Evolutionary conservation across 2,888 invertebrate genomes (phyloP), one percentile per base, ranked within the genome.

Genomic region (Scaptomyza tumidula): DNA sequence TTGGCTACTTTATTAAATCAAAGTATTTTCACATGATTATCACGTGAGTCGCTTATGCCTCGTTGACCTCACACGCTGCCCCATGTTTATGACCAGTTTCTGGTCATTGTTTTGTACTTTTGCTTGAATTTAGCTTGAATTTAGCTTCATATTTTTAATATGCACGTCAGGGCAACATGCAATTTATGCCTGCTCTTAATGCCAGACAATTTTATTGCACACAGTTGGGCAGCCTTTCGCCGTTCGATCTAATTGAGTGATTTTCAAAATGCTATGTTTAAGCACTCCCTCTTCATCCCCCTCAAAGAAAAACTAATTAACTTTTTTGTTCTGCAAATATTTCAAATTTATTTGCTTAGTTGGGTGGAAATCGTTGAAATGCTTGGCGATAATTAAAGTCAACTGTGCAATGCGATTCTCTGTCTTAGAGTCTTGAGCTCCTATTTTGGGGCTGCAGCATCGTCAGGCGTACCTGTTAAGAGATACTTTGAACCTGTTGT

Each of bases 401-500:
- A 61, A 65, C 77, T 67, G 43, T 70, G 50, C 62, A 67, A 53
- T 63, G 54, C 57, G 44, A 55, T 59, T 48, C 63, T 54, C 50
- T 29, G 64, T 6, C 56, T 35, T 16, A 43, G 27, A 14, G 43
- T 33, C 24, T 41, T 37, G 39, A 50, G 55, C 69, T 68, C 52
- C 72, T 74, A 33, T 68, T 75, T 73, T 62, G 57, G 64, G 49
- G 50, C 64, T 45, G 45, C 24, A 16, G 73, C 73, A 75, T 77
- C 58, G 73, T 81, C 82, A 71, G 88, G 78, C 85, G 87, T 79
- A 86, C 85, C 85, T 86, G 85, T 88, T 86, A 88, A 79, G 70
- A 88, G 89, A 88, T 86, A 83, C 84, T 88, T 82, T 90, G 90
- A 90, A 89, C 90, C 89, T 90, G 90, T 88, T 89, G 89, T 89